These are phyloP conservation scores for Tanaodytes sp. DNA, from an alignment of 2,888 invertebrate species.

Conservation along the genomic window DNA sequence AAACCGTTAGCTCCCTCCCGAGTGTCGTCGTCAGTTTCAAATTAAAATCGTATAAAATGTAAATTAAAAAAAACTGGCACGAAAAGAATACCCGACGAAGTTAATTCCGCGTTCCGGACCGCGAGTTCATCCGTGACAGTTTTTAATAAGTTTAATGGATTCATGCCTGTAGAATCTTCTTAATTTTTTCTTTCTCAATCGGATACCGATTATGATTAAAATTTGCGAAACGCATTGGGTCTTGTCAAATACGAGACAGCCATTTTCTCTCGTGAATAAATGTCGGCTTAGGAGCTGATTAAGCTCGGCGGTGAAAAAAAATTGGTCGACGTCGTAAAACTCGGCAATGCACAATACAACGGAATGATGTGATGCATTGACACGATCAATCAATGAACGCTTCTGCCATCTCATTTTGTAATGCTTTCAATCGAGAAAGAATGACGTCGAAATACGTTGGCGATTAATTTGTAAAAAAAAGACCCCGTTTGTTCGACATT, in stretches of 20 bases:
- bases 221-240: not conserved
- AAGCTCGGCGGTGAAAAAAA: conserved; percentile 12
- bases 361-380: conserved; percentile 28
- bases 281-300: conserved; percentile 8
- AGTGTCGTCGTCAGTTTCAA: no score
- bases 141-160: no score
- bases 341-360: conserved; percentile 20
- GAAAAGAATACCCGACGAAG: no score
- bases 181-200: no score
- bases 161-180: no score
- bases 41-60: no score
- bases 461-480: no score
- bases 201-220: not conserved
- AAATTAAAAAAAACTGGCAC: no score
- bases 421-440: conserved; percentile 16
- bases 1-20: no score
- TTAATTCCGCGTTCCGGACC: no score
- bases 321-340: conserved; percentile 16
- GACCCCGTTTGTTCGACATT: no score
- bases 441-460: not conserved
- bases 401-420: conserved; percentile 23
- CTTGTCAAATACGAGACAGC: not conserved
- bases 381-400: conserved; percentile 25
- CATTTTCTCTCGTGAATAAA: conserved; percentile 10
- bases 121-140: no score